A percentile compares a stretch with the other conserved stretches of the same genome.
phyloP scores from a whole-genome alignment of 1,140 invertebrate genomes.

The Drosophila grimshawi region DNA sequence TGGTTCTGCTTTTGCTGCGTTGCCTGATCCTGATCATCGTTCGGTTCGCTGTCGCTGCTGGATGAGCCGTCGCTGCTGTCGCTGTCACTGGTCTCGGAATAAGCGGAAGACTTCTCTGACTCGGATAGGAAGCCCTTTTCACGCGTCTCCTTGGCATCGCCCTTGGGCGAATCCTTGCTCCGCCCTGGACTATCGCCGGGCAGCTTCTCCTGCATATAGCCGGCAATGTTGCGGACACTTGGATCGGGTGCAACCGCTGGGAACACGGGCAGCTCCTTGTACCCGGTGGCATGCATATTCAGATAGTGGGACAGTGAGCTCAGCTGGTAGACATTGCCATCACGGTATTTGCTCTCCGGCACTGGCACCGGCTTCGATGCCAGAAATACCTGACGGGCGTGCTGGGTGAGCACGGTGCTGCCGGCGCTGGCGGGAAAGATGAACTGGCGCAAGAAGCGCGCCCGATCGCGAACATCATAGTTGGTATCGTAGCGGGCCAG shows the following conservation, averaged over 20 bases:
- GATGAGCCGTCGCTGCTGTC: conserved; percentile 47
- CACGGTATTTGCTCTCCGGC: conserved; percentile 89
- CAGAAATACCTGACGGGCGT: conserved; percentile 94
- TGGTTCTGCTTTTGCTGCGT: conserved; percentile 29
- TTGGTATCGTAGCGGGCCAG: conserved; percentile 98
- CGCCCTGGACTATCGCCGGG: conserved; percentile 36
- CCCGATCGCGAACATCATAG: conserved; percentile 98
- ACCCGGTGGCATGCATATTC: conserved; percentile 93
- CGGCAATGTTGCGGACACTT: conserved; percentile 91
- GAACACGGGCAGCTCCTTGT: conserved; percentile 94
- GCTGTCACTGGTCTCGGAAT: conserved; percentile 59
- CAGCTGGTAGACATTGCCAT: conserved; percentile 94
- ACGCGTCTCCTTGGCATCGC: conserved; percentile 44
- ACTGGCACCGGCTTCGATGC: conserved; percentile 96
- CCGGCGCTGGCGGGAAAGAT: conserved; percentile 88
- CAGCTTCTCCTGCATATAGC: conserved; percentile 78
- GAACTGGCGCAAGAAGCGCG: conserved; percentile 93
- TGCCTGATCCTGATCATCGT: conserved; percentile 42
- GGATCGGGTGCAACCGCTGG: conserved; percentile 92
- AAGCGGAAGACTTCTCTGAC: conserved; percentile 76
- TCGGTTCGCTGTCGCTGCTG: conserved; percentile 63
- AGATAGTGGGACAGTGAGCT: conserved; percentile 98
- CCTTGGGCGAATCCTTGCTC: conserved; percentile 23
- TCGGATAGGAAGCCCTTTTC: conserved; percentile 80
- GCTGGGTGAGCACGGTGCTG: conserved; percentile 87